Evolutionary conservation across 2,797 vertebrate species (phyloP).

Genomic region (Mastacembelus armatus): DNA sequence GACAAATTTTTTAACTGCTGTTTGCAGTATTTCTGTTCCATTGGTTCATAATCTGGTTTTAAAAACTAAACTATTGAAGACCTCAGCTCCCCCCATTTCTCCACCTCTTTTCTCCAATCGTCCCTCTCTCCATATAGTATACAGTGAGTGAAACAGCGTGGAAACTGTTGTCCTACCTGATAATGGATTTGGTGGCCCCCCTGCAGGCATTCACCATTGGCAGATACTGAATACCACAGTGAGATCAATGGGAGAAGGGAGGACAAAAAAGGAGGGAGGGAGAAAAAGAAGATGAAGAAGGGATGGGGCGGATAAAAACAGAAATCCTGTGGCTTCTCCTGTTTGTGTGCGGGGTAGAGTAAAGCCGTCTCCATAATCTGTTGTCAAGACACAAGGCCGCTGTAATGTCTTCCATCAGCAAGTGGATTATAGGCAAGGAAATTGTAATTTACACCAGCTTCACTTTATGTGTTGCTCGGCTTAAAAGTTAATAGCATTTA

Average conservation of each 20-base stretch:
- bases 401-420: slow-evolving; percentile 87
- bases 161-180: slow-evolving; percentile 88
- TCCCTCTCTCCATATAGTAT: slow-evolving; percentile 51
- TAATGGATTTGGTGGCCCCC: slow-evolving; percentile 87
- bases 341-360: slow-evolving; percentile 72
- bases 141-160: slow-evolving; percentile 79
- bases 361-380: slow-evolving; percentile 84
- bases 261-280: slow-evolving; percentile 70
- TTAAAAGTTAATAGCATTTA: slow-evolving; percentile 88
- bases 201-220: slow-evolving; percentile 87
- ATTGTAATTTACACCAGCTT: slow-evolving; percentile 87
- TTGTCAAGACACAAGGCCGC: slow-evolving; percentile 86
- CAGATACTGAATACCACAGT: slow-evolving; percentile 85
- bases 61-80: slow-evolving; percentile 56
- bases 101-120: slow-evolving; percentile 38
- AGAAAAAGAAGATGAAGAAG: slow-evolving; percentile 73
- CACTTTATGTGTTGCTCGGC: slow-evolving; percentile 84
- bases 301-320: slow-evolving; percentile 71
- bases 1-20: slow-evolving; percentile 34
- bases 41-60: slow-evolving; percentile 69
- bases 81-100: slow-evolving; percentile 36
- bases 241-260: slow-evolving; percentile 82
- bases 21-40: slow-evolving; percentile 57
- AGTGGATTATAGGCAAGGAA: slow-evolving; percentile 85
- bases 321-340: slow-evolving; percentile 82